A percentile compares a stretch with the other conserved stretches of the same genome.
These are phyloP conservation scores for Bufo bufo DNA, from an alignment of 2,113 vertebrate genomes.

Conservation along the genomic window DNA sequence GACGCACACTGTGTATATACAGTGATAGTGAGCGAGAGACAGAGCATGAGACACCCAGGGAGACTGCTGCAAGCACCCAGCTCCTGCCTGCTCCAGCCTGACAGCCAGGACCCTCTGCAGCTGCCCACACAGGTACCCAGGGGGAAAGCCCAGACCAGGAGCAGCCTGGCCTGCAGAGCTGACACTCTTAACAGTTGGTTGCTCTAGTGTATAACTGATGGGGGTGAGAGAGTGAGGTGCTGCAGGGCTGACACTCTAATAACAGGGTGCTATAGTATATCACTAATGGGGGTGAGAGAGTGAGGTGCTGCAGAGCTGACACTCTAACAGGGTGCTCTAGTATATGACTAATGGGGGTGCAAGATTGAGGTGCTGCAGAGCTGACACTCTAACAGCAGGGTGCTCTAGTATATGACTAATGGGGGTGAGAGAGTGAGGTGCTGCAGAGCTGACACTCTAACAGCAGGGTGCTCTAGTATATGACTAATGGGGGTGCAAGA, in stretches of 20 bases:
- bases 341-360: neutral
- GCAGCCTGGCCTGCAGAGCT: neutral
- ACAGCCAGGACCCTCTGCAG: neutral
- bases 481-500: neutral
- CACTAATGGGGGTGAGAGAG: neutral
- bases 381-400: conserved; percentile 12
- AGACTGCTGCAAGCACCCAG: conserved; percentile 11
- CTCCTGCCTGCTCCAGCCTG: neutral
- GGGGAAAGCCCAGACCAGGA: no score
- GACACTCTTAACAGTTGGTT: neutral
- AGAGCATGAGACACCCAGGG: conserved; percentile 14
- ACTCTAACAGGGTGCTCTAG: neutral
- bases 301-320: neutral
- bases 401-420: neutral
- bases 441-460: neutral
- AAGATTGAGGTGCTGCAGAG: neutral
- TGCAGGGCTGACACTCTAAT: conserved; percentile 29
- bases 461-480: neutral
- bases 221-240: no score
- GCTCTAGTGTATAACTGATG: no score
- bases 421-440: neutral
- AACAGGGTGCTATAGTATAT: no score
- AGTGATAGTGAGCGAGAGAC: conserved; percentile 29
- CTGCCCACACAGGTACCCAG: neutral
- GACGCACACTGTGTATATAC: conserved; percentile 39